These are phyloP conservation scores for Sphecodes monilicornis DNA, from an alignment of 2,888 invertebrate genomes.

Conservation along the genomic window DNA sequence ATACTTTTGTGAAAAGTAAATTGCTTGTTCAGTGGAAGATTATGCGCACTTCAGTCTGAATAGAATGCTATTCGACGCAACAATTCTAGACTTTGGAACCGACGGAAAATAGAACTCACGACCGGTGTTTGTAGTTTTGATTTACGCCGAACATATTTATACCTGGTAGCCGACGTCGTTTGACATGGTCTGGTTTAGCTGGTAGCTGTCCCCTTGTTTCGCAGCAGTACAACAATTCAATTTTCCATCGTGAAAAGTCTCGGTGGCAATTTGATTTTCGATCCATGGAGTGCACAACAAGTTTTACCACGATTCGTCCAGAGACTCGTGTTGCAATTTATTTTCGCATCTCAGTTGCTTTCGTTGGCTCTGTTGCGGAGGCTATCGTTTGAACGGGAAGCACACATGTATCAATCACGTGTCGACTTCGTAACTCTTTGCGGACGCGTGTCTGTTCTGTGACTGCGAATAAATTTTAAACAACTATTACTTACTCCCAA, in stretches of 20 bases:
- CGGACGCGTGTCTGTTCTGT: too few species aligned
- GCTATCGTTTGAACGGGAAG: not conserved
- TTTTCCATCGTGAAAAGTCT: too few species aligned
- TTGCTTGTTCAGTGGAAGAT: too few species aligned
- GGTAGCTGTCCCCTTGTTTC: too few species aligned
- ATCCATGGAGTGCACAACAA: too few species aligned
- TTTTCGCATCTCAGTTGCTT: not conserved
- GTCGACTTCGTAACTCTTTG: slow-evolving; percentile 21
- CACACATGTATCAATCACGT: slow-evolving; percentile 11
- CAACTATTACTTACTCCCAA: too few species aligned
- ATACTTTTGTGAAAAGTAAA: too few species aligned
- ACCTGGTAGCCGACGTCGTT: not conserved
- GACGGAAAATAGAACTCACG: not conserved
- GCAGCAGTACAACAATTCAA: too few species aligned
- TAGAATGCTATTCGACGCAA: not conserved
- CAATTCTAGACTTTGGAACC: not conserved
- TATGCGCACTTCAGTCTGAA: not conserved
- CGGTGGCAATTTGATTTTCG: too few species aligned
- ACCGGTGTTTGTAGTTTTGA: not conserved
- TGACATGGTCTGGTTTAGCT: too few species aligned
- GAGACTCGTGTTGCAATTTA: not conserved
- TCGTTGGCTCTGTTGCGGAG: not conserved
- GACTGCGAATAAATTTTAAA: too few species aligned
- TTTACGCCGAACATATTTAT: not conserved
- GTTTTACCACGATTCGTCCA: not conserved